phyloP scores from a whole-genome alignment of 1,140 invertebrate species.

The Mercenaria mercenaria region DNA sequence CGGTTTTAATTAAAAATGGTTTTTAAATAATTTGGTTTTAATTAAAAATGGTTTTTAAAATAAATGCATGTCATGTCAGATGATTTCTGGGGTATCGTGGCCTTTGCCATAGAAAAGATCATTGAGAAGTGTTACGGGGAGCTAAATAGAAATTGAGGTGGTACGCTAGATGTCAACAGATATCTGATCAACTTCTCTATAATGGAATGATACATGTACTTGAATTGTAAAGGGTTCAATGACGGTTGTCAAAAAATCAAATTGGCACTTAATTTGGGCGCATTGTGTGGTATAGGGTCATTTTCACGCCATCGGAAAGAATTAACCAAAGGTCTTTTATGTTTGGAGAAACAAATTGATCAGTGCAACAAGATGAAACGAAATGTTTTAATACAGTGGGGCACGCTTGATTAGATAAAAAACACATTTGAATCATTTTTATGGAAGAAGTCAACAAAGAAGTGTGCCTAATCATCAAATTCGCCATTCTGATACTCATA shows the following conservation, averaged over 20 bases:
- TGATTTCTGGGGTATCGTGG: not conserved
- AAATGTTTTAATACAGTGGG: not conserved
- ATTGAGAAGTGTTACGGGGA: not conserved
- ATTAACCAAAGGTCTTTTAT: not conserved
- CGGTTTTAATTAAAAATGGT: too few species aligned
- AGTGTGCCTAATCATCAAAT: not conserved
- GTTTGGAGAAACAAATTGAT: not conserved
- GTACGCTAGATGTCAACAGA: constrained; percentile 12
- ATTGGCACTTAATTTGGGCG: not conserved
- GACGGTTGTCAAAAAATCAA: constrained; percentile 6
- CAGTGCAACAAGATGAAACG: not conserved
- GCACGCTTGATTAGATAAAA: constrained; percentile 6
- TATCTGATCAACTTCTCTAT: constrained; percentile 2
- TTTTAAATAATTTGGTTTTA: too few species aligned
- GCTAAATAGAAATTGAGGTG: not conserved
- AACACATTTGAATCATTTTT: constrained; percentile 7
- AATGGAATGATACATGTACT: constrained; percentile 11
- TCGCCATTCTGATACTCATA: not conserved
- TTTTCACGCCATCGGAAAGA: not conserved
- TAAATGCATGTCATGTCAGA: not conserved
- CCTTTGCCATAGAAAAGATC: not conserved
- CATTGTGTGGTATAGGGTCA: constrained; percentile 2
- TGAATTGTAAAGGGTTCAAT: not conserved
- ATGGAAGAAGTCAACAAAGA: not conserved
- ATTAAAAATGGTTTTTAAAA: too few species aligned